A percentile compares a stretch with the other conserved stretches of the same genome.
phyloP scores from a whole-genome alignment of 30 jellyfish, hydroid and myxozoan genomes.

The Euphysa ruthae region DNA sequence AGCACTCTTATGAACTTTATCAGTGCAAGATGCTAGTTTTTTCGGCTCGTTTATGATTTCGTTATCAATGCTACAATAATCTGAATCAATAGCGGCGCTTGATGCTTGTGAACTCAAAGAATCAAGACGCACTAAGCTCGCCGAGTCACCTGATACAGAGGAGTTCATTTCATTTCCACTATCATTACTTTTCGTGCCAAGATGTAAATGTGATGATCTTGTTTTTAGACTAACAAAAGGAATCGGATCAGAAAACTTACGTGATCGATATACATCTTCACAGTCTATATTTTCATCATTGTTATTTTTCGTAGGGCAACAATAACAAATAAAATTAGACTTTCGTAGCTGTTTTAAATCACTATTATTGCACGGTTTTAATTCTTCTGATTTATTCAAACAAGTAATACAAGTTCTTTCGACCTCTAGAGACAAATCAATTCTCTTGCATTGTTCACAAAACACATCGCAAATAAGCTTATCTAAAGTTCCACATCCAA shows the following conservation, averaged over 20 bases:
- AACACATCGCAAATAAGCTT: neutral
- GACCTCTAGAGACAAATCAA: neutral
- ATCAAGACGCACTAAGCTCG: neutral
- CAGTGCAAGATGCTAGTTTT: too few relatives aligned
- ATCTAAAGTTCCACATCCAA: neutral
- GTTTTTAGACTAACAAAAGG: slow-evolving; percentile 8
- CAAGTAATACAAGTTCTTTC: neutral
- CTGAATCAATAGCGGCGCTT: slow-evolving; percentile 54
- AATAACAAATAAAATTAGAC: slow-evolving; percentile 60
- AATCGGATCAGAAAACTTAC: slow-evolving; percentile 26
- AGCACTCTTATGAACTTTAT: slow-evolving; percentile 36
- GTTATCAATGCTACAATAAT: slow-evolving; percentile 63
- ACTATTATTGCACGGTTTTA: neutral
- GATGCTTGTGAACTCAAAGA: slow-evolving; percentile 22
- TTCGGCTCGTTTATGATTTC: too few relatives aligned
- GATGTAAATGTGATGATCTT: neutral
- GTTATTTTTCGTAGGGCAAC: slow-evolving; percentile 44
- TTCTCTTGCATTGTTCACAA: slow-evolving; percentile 3
- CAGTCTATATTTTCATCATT: neutral
- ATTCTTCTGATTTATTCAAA: neutral
- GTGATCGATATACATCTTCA: neutral
- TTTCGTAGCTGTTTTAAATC: slow-evolving; percentile 11
- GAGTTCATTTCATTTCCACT: slow-evolving; percentile 32
- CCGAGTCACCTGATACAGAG: slow-evolving; percentile 6
- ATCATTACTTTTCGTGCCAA: slow-evolving; percentile 22